Evolutionary conservation across 2,888 invertebrate species (phyloP).

Genomic region (Machimus rusticus): DNA sequence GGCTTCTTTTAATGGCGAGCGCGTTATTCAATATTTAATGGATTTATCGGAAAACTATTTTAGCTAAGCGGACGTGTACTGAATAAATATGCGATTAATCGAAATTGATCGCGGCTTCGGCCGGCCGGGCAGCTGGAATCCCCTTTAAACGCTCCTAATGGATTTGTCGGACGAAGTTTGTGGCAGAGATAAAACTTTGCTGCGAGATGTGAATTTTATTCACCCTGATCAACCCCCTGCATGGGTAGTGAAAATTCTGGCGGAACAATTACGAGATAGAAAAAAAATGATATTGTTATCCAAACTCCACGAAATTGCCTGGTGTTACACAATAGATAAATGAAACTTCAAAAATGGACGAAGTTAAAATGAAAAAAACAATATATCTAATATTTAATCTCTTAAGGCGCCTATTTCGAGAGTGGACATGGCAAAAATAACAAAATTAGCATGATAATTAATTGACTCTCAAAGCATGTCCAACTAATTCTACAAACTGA

Average conservation of each 20-base stretch:
- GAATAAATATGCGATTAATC: background rate
- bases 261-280: background rate
- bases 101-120: background rate
- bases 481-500: too few relatives aligned
- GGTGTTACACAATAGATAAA: background rate
- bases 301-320: background rate
- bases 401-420: too few relatives aligned
- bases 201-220: background rate
- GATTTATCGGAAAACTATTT: background rate
- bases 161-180: background rate
- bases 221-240: background rate
- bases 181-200: background rate
- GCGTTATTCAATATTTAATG: background rate
- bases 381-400: too few relatives aligned
- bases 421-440: too few relatives aligned
- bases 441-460: too few relatives aligned
- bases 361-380: too few relatives aligned
- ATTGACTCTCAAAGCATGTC: too few relatives aligned
- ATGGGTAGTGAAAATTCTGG: background rate
- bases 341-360: background rate
- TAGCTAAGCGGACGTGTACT: background rate
- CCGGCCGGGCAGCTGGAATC: background rate
- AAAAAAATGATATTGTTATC: background rate
- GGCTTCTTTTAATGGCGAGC: background rate
- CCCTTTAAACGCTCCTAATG: background rate